Conservation (phyloP, 2,113 vertebrate genomes). For the Sminthopsis crassicaudata region DNA sequence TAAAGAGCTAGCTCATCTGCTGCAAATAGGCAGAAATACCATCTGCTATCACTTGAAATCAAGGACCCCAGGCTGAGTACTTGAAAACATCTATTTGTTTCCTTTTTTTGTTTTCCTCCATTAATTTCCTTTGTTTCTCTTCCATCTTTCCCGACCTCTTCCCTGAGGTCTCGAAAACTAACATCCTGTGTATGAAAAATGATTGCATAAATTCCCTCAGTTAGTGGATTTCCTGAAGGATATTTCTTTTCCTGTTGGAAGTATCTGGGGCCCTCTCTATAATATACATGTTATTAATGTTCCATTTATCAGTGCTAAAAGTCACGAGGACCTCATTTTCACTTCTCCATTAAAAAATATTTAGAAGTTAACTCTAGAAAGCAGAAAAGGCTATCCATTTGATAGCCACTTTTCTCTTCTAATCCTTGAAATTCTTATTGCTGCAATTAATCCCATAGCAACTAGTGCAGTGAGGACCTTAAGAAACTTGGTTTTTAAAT, state of each 20-base stretch:
- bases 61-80: constrained; percentile 19
- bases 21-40: constrained; percentile 41
- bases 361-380: not conserved
- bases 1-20: constrained; percentile 48
- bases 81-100: constrained; percentile 22
- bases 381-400: not conserved
- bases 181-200: not conserved
- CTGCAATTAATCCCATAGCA: constrained; percentile 4
- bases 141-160: not conserved
- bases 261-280: not conserved
- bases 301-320: constrained; percentile 1
- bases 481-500: not conserved
- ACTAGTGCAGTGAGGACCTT: not conserved
- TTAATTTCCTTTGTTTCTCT: not conserved
- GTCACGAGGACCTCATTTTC: not conserved
- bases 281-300: not conserved
- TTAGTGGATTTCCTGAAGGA: not conserved
- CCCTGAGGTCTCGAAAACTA: constrained; percentile 13
- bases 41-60: constrained; percentile 52
- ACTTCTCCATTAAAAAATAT: constrained; percentile 16
- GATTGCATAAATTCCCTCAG: not conserved
- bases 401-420: not conserved
- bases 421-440: not conserved
- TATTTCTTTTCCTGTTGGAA: not conserved
- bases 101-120: constrained; percentile 5